phyloP scores from a whole-genome alignment of 2,113 vertebrate genomes.

The Aptenodytes forsteri region DNA sequence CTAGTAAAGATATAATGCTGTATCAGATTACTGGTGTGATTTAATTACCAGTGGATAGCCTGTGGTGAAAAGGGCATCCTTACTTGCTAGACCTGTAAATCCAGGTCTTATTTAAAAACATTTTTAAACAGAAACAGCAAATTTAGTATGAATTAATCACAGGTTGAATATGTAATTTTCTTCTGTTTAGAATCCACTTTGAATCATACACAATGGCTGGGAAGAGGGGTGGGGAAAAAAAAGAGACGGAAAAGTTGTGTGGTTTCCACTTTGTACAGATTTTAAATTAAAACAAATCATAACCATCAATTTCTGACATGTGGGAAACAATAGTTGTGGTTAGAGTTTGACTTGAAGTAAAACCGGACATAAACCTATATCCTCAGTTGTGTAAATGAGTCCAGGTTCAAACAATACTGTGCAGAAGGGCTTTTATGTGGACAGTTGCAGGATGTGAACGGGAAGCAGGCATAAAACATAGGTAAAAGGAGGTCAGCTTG shows the following conservation, averaged over 20 bases:
- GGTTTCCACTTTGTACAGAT: background rate
- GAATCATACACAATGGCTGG: background rate
- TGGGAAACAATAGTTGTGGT: background rate
- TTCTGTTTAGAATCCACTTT: background rate
- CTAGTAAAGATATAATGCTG: background rate
- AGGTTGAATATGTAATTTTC: background rate
- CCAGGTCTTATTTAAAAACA: background rate
- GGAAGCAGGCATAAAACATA: background rate
- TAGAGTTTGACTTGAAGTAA: background rate
- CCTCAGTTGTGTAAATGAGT: background rate
- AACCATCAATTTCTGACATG: background rate
- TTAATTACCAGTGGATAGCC: background rate
- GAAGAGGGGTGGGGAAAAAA: background rate
- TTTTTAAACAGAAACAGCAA: background rate
- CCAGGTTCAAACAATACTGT: background rate
- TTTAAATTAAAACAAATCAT: background rate
- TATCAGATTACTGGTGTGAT: constrained; percentile 13
- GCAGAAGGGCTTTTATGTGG: background rate
- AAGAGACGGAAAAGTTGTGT: background rate
- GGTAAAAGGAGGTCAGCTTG: background rate
- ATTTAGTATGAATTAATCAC: background rate
- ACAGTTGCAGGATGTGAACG: background rate
- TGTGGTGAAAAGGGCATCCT: background rate
- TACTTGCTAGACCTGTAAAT: background rate
- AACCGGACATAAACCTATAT: background rate